A percentile compares a stretch with the other conserved stretches of the same genome.
Conservation (phyloP, 2,113 vertebrate genomes). For the Trogon melanurus region DNA sequence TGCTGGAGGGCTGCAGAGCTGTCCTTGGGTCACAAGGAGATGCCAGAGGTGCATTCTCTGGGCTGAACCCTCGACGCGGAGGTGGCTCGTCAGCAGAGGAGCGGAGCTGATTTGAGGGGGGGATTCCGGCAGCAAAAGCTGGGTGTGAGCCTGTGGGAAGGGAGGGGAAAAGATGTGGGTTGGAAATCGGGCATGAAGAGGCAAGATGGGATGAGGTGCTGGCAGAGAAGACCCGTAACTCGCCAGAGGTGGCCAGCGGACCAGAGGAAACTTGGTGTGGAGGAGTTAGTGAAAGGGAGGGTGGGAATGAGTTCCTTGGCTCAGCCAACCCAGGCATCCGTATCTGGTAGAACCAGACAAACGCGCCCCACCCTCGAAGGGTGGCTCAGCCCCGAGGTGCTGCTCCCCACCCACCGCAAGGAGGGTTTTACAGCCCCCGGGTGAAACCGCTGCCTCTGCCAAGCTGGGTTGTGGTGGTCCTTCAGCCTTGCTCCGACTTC, state of each 20-base stretch:
- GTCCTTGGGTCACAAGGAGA: not conserved
- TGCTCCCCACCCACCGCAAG: not conserved
- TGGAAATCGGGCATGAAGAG: not conserved
- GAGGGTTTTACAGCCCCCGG: not conserved
- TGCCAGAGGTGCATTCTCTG: accelerated
- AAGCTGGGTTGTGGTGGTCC: accelerated
- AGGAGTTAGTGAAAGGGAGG: not conserved
- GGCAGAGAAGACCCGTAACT: not conserved
- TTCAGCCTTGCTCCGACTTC: not conserved
- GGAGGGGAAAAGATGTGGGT: not conserved
- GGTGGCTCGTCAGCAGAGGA: not conserved
- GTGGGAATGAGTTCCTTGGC: not conserved
- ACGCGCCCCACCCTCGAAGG: not conserved
- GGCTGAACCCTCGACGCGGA: not conserved
- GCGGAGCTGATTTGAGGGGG: not conserved
- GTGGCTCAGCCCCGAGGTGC: not conserved
- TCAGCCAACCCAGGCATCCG: not conserved
- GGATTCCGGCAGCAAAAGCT: not conserved
- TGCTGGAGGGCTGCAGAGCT: not conserved
- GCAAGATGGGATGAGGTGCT: not conserved
- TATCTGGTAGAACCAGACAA: not conserved
- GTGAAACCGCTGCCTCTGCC: not conserved
- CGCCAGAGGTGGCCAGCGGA: not conserved
- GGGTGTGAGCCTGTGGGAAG: not conserved
- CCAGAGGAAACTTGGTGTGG: not conserved